Base-by-base conservation (phyloP, 2,888 invertebrate genomes). In the Polylopha cassiicola region DNA sequence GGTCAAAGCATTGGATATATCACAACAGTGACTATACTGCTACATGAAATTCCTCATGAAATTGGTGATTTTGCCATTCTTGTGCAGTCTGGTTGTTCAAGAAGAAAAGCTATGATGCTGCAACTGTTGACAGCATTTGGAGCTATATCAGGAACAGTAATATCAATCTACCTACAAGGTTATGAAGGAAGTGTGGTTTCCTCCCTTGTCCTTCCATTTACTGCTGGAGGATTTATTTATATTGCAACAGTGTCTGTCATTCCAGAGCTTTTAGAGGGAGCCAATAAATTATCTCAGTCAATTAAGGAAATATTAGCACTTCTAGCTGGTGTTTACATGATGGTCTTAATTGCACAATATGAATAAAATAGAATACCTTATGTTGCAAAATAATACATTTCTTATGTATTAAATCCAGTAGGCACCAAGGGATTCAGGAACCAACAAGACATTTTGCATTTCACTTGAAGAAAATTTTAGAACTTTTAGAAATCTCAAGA, bases 31-130 rank as follows among this genome's bases (percentile, higher is more conserved):
- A 98, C 98, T 1, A 98, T 99, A 62, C 87, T 99, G 34, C 81
- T 99, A 27, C 99, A 99, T 75, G 99, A 99, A 88, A 95, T 99
- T 47, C 99, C 99, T 18, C 99, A 99, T 86, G 99, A 99, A 86
- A 98, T 99, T 67, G 99, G 99, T 21, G 99, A 99, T 76, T 99
- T 98, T 87, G 99, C 99, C 7, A 99, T 99, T 72, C 89, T 99
- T 37, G 92, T 99, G 39, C 98, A 99, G 75, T 98, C 98, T 28
- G 99, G 99, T 13, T 98, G 97, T 67, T 93, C 94, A 4, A 91
- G 95, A 55, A 91, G 87, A 65, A 97, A 97, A 86, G 99, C 99
- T 0, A 99, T 99, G 93, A 73, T 93, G 62, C 86, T 99, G 39
- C 99, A 99, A 70, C 85, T 99, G 46, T 85, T 95, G 3, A 99